Conservation (phyloP, 1,140 invertebrate genomes). For the Cyclargus thomasi region DNA sequence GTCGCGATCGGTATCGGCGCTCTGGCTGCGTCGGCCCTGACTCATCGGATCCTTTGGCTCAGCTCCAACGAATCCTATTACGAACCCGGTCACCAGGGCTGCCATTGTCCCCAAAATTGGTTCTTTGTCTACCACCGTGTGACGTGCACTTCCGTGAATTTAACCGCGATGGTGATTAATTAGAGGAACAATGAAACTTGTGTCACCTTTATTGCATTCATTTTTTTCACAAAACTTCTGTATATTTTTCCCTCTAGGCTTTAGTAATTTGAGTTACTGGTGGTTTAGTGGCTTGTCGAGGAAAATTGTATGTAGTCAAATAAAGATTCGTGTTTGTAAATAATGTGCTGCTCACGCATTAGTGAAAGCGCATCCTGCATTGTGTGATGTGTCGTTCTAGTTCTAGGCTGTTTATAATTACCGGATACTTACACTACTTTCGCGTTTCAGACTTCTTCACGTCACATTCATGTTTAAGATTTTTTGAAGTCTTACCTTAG, state of each 20-base stretch:
- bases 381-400: not conserved
- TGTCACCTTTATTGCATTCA: too few relatives aligned
- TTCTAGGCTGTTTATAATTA: constrained; percentile 2
- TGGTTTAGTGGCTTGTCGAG: not conserved
- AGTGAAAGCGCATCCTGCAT: not conserved
- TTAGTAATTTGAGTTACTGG: too few relatives aligned
- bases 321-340: not conserved
- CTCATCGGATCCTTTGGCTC: constrained; percentile 30
- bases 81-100: not conserved
- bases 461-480: not conserved
- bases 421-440: not conserved
- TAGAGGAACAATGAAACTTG: not conserved
- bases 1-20: not conserved
- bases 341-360: not conserved
- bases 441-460: not conserved
- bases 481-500: not conserved
- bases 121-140: not conserved
- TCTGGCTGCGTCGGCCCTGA: constrained; percentile 21
- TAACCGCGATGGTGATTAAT: not conserved
- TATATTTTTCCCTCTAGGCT: too few relatives aligned
- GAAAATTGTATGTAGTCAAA: not conserved
- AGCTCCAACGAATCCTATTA: constrained; percentile 15
- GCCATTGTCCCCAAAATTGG: not conserved
- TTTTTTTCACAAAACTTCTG: too few relatives aligned
- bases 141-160: not conserved